Evolutionary conservation across 1,140 invertebrate genomes (phyloP).

Genomic region (Anoplophora glabripennis): DNA sequence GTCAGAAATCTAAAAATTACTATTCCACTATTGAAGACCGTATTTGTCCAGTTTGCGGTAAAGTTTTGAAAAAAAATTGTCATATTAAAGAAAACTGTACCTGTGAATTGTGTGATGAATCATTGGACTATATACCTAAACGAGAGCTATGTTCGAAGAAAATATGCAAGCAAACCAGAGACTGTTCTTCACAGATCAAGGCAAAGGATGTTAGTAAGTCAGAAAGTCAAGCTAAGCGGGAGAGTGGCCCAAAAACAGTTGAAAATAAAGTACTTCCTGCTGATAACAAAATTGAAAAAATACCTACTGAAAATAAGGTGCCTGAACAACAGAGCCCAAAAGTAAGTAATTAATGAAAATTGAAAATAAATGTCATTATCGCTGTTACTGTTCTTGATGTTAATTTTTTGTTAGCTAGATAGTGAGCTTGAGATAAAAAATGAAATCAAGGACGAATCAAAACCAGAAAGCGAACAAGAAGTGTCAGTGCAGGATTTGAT

Average conservation of each 20-base stretch:
- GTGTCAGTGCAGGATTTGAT: not conserved
- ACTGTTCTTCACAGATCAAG: not conserved
- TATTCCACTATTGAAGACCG: too few relatives aligned
- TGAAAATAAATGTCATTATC: too few relatives aligned
- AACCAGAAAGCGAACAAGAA: not conserved
- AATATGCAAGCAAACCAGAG: not conserved
- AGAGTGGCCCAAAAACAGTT: not conserved
- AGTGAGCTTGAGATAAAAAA: too few relatives aligned
- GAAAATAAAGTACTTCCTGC: not conserved
- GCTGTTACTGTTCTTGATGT: too few relatives aligned
- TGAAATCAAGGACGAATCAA: not conserved
- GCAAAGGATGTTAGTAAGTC: not conserved
- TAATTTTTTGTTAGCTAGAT: too few relatives aligned
- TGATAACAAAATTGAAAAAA: not conserved
- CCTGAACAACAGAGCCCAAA: too few relatives aligned
- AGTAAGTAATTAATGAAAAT: too few relatives aligned
- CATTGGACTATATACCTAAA: slow-evolving; percentile 13
- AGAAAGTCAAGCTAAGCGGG: not conserved
- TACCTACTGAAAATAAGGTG: not conserved
- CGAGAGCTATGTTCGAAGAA: not conserved
- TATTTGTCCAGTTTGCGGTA: not conserved
- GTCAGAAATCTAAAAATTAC: slow-evolving; percentile 3
- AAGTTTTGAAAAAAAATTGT: not conserved
- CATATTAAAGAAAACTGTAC: not conserved
- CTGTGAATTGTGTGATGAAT: not conserved